phyloP scores from a whole-genome alignment of 1,140 invertebrate genomes.

The Procambarus clarkii region DNA sequence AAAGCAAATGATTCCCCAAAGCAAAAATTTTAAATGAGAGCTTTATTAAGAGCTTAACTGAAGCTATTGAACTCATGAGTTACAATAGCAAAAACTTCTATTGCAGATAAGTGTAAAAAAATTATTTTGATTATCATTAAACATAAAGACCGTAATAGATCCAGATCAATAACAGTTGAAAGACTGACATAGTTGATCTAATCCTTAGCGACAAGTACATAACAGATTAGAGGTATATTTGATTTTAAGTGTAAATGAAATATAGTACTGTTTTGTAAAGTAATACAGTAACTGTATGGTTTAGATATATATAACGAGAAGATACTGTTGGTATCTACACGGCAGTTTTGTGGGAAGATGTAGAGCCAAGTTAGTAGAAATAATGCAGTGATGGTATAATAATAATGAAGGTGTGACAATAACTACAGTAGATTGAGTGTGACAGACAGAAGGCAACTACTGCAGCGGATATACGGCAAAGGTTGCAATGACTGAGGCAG shows the following conservation, averaged over 20 bases:
- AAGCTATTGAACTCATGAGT: too few species aligned
- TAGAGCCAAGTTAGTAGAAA: not conserved
- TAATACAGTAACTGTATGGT: too few species aligned
- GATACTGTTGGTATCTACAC: not conserved
- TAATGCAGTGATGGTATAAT: not conserved
- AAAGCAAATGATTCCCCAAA: too few species aligned
- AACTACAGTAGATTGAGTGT: not conserved
- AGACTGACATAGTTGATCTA: too few species aligned
- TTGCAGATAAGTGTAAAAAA: too few species aligned
- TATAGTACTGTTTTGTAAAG: not conserved
- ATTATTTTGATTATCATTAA: too few species aligned
- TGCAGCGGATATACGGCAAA: not conserved
- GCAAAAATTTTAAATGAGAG: too few species aligned
- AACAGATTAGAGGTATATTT: not conserved
- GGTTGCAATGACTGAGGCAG: constrained; percentile 1
- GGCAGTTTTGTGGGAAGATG: not conserved
- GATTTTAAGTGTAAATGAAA: not conserved
- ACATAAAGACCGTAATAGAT: too few species aligned
- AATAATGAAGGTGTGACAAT: not conserved
- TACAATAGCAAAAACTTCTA: too few species aligned
- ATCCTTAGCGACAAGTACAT: too few species aligned
- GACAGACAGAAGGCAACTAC: constrained; percentile 9
- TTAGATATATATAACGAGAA: not conserved
- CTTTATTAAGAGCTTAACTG: too few species aligned
- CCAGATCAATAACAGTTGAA: too few species aligned